A percentile compares a stretch with the other conserved stretches of the same genome.
Evolutionary conservation across 2,113 vertebrate genomes (phyloP).

Genomic region (Cottus gobio): DNA sequence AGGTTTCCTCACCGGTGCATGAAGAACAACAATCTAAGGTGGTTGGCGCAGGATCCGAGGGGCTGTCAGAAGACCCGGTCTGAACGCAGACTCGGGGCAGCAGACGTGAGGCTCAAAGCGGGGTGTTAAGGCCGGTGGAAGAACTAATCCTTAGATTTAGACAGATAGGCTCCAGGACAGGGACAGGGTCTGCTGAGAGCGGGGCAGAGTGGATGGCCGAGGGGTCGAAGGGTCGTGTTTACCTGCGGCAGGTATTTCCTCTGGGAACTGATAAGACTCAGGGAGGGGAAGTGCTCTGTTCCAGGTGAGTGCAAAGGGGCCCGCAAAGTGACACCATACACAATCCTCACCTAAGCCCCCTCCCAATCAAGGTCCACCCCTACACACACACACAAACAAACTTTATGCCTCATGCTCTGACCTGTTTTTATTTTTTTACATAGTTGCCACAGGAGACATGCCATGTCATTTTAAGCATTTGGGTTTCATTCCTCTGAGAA

Average conservation of each 20-base stretch:
- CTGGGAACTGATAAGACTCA: constrained; percentile 83
- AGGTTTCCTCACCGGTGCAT: constrained; percentile 64
- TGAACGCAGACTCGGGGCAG: constrained; percentile 1
- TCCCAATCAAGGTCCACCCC: constrained; percentile 55
- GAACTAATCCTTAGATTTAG: constrained; percentile 62
- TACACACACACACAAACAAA: constrained; percentile 53
- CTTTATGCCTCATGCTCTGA: constrained; percentile 52
- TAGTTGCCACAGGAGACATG: neutral
- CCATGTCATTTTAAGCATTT: neutral
- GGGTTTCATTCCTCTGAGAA: neutral
- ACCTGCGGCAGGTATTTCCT: constrained; percentile 88
- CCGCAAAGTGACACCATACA: constrained; percentile 78
- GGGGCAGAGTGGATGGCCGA: constrained; percentile 73
- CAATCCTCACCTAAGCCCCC: constrained; percentile 46
- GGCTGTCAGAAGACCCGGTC: constrained; percentile 36
- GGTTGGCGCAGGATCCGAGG: constrained; percentile 19
- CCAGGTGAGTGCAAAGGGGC: constrained; percentile 85
- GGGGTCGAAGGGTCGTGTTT: constrained; percentile 85
- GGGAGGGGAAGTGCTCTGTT: constrained; percentile 86
- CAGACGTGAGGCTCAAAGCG: constrained; percentile 6
- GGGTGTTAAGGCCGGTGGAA: constrained; percentile 11
- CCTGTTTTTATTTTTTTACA: constrained; percentile 24
- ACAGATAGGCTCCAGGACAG: constrained; percentile 38
- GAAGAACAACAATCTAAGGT: constrained; percentile 75
- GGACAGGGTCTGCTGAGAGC: constrained; percentile 46